Percentiles rank a stretch among this genome's conserved stretches.
These are phyloP conservation scores for Actenoides hombroni DNA, from an alignment of 2,113 vertebrate species.

Conservation along the genomic window DNA sequence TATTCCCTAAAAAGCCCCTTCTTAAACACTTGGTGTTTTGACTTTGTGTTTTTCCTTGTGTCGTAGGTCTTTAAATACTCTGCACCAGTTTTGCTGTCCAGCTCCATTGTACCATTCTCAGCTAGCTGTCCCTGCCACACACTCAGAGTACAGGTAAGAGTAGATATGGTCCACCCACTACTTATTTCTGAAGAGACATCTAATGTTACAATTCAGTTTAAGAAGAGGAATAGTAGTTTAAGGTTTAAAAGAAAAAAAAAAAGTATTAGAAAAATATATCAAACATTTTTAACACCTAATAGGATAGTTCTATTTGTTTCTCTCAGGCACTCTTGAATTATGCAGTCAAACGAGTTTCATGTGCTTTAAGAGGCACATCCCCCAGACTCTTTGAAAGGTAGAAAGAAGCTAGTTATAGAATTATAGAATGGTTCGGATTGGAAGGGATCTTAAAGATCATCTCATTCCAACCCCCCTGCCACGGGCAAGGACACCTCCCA, in stretches of 20 bases:
- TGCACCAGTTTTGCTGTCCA: conserved; percentile 78
- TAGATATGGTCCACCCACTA: conserved; percentile 61
- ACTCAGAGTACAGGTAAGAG: conserved; percentile 81
- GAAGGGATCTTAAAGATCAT: too few species aligned
- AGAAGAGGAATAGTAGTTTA: not conserved
- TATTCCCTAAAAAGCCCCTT: conserved; percentile 21
- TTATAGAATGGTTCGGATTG: too few species aligned
- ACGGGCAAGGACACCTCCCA: too few species aligned
- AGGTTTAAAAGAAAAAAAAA: not conserved
- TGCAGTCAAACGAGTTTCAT: not conserved
- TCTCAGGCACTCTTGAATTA: not conserved
- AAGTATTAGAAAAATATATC: not conserved
- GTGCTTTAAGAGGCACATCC: not conserved
- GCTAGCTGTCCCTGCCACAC: conserved; percentile 78
- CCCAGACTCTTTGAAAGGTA: not conserved
- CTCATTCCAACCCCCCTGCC: too few species aligned
- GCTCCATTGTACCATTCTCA: conserved; percentile 75
- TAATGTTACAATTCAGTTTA: not conserved
- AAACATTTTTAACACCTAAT: not conserved
- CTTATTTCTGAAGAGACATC: not conserved
- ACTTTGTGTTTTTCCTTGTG: conserved; percentile 80
- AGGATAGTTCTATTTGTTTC: not conserved
- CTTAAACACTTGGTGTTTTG: conserved; percentile 61
- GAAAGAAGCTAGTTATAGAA: not conserved
- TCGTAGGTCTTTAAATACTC: conserved; percentile 78